A percentile compares a stretch with the other conserved stretches of the same genome.
Conservation (phyloP, 2,113 vertebrate species). For the Myrmecobius fasciatus region DNA sequence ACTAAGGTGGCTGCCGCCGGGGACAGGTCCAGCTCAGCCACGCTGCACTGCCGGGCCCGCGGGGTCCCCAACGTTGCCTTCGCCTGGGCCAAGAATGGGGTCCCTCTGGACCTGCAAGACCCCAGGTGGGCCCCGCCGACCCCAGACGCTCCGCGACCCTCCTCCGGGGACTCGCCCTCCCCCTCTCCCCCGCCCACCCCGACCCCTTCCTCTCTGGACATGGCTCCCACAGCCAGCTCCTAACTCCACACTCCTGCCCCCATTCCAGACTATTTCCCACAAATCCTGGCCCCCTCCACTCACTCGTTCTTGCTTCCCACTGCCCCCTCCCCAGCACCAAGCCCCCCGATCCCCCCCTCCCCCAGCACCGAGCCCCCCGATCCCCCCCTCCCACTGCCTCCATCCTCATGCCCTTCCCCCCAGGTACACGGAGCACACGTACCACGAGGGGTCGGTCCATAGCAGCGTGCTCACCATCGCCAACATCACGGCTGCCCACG, state of each 20-base stretch:
- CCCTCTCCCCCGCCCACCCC: neutral
- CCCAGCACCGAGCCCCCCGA: no score
- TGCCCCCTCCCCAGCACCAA: neutral
- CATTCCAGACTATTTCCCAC: neutral
- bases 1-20: slow-evolving; percentile 69
- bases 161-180: no score
- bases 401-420: no score
- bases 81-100: slow-evolving; percentile 61
- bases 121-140: slow-evolving; percentile 60
- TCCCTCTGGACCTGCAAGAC: slow-evolving; percentile 67
- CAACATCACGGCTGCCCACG: slow-evolving; percentile 88
- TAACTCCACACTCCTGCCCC: neutral
- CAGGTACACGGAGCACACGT: slow-evolving; percentile 86
- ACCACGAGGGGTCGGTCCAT: slow-evolving; percentile 85
- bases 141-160: no score
- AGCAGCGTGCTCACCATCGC: slow-evolving; percentile 87
- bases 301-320: neutral
- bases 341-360: neutral
- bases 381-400: no score
- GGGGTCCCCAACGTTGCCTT: slow-evolving; percentile 65
- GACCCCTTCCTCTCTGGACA: neutral
- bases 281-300: neutral
- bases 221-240: neutral
- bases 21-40: slow-evolving; percentile 67
- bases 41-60: slow-evolving; percentile 64